Conservation (phyloP, 1,140 invertebrate genomes). For the Pissodes strobi region DNA sequence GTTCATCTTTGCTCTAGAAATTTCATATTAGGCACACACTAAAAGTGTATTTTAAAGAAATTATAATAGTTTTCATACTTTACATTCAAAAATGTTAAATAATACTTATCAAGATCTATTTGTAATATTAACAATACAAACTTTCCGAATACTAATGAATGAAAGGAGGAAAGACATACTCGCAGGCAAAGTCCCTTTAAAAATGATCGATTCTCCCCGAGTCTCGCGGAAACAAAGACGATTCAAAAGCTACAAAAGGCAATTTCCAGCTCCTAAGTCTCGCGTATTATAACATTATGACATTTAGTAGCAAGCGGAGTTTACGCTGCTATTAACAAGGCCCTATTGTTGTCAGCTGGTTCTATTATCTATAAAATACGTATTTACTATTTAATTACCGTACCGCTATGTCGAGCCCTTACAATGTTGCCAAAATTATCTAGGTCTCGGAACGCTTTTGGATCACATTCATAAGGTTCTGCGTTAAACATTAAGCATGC, state of each 20-base stretch:
- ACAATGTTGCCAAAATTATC: slow-evolving; percentile 7
- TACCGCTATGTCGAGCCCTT: not conserved
- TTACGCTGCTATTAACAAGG: slow-evolving; percentile 25
- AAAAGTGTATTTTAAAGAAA: too few species aligned
- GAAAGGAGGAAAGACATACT: not conserved
- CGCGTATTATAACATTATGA: slow-evolving; percentile 28
- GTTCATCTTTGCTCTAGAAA: too few species aligned
- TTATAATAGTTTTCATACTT: too few species aligned
- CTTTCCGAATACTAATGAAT: too few species aligned
- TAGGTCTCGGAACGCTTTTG: not conserved
- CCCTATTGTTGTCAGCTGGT: slow-evolving; percentile 21
- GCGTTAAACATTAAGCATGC: too few species aligned
- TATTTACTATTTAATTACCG: slow-evolving; percentile 22
- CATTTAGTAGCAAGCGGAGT: slow-evolving; percentile 27
- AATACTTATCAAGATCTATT: too few species aligned
- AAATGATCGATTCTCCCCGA: slow-evolving; percentile 18
- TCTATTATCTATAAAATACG: slow-evolving; percentile 14
- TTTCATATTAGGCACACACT: too few species aligned
- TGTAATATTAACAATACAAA: too few species aligned
- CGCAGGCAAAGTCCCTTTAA: slow-evolving; percentile 13
- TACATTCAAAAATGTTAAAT: too few species aligned
- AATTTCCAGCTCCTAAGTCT: slow-evolving; percentile 23
- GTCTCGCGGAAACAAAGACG: slow-evolving; percentile 18
- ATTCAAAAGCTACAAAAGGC: slow-evolving; percentile 27
- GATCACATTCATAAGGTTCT: not conserved